phyloP scores from a whole-genome alignment of 2,113 vertebrate genomes.

The Platycercus adscitus region DNA sequence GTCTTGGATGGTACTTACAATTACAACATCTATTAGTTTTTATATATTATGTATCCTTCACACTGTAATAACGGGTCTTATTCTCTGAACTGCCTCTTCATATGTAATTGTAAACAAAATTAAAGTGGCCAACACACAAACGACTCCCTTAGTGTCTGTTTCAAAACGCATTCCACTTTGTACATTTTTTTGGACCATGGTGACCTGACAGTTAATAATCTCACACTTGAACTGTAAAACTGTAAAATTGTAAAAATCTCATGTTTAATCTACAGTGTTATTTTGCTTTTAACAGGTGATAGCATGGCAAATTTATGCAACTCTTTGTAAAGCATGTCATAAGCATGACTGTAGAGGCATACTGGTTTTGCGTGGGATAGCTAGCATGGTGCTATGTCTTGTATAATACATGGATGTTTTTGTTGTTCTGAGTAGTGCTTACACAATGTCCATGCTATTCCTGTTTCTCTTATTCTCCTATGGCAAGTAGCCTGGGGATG shows the following conservation, averaged over 20 bases:
- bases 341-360: rapidly evolving
- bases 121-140: rapidly evolving
- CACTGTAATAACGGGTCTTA: background rate
- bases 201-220: background rate
- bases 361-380: background rate
- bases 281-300: background rate
- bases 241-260: background rate
- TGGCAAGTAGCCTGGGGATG: background rate
- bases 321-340: background rate
- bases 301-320: background rate
- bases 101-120: background rate
- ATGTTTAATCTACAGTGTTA: background rate
- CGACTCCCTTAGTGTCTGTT: background rate
- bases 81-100: background rate
- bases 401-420: background rate
- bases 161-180: background rate
- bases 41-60: background rate
- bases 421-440: background rate
- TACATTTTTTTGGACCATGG: background rate
- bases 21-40: background rate
- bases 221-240: background rate
- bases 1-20: background rate
- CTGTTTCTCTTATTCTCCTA: rapidly evolving
- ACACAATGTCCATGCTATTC: background rate
- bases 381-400: background rate